These are phyloP conservation scores for Coleophora deauratella DNA, from an alignment of 2,888 invertebrate genomes.

Conservation along the genomic window DNA sequence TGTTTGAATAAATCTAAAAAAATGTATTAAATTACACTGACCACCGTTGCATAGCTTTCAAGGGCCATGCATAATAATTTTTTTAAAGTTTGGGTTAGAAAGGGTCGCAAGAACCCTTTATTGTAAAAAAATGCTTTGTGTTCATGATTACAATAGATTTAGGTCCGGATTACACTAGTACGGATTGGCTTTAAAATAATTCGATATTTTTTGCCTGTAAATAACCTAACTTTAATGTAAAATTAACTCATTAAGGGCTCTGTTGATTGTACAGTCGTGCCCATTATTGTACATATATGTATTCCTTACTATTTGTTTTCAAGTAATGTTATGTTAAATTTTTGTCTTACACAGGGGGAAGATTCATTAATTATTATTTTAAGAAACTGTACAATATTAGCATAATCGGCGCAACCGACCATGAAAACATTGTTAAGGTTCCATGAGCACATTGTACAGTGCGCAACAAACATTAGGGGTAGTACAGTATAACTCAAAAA, in stretches of 20 bases:
- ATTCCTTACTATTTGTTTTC: too few relatives aligned
- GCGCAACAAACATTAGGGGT: slow-evolving; percentile 20
- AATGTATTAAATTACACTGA: slow-evolving; percentile 54
- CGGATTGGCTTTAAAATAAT: too few relatives aligned
- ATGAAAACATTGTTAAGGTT: slow-evolving; percentile 34
- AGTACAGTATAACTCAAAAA: slow-evolving; percentile 8
- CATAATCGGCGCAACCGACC: slow-evolving; percentile 54
- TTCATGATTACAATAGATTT: neutral
- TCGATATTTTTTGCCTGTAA: too few relatives aligned
- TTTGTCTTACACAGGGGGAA: slow-evolving; percentile 1
- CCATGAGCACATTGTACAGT: too few relatives aligned
- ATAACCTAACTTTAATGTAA: too few relatives aligned
- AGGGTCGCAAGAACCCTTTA: too few relatives aligned
- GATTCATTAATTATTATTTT: slow-evolving; percentile 27
- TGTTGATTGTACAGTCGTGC: too few relatives aligned
- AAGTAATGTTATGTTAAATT: too few relatives aligned
- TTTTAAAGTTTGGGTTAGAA: slow-evolving; percentile 33
- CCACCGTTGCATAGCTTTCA: slow-evolving; percentile 36
- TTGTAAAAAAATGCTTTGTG: too few relatives aligned
- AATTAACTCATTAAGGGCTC: too few relatives aligned
- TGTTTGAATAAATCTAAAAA: too few relatives aligned
- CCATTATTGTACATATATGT: too few relatives aligned
- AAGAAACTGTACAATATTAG: slow-evolving; percentile 42
- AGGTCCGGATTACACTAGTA: neutral
- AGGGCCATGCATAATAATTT: slow-evolving; percentile 37